Evolutionary conservation across 2,888 invertebrate species (phyloP), one percentile per base, ranked within the genome.

Genomic region (Nomada hirtipes): DNA sequence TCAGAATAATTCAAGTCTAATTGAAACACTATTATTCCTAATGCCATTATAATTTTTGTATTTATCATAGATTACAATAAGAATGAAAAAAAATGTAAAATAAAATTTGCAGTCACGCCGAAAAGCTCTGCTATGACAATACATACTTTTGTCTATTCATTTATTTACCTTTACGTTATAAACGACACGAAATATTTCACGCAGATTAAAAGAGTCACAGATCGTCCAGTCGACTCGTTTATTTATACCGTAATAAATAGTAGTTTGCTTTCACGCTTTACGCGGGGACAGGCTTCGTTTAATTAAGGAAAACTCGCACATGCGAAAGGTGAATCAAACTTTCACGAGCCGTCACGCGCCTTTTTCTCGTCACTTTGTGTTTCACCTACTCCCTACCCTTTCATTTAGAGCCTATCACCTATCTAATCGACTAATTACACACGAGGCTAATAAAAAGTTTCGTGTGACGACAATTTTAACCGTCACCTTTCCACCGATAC

Each of bases 401-500:
- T 63, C 50, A 47, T 79, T 79, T 44, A 52, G 36, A 36, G 15
- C 64, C 64, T 72, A 36, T 59, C 53, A 29, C 44, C 26, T 29
- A 47, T 15, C 26, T 53, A 64, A 69, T 63, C 78, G 60, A 52
- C 50, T 57, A 76, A 84, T 84, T 79, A 73, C 61, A 70, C 68
- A 76, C 47, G 52, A 67, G 71, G 65, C 63, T 67, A 52, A 75
- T 60, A 75, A 68, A 36, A 68, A 75, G 64, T 81, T 74, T 74
- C 55, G 73, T 68, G 36, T 50, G 76, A 74, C 80, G 84, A 60
- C 73, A 67, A 47, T 76, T 79, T 80, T 74, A 68, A 67, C 64
- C 76, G 70, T 68, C 77, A 77, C 74, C 74, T 80, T 81, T 80
- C 68, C 69, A 74, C 55, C 59, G 50, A 76, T 60, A 74, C 65